Base-by-base conservation (phyloP, 2,797 vertebrate genomes). In the Scyliorhinus canicula region DNA sequence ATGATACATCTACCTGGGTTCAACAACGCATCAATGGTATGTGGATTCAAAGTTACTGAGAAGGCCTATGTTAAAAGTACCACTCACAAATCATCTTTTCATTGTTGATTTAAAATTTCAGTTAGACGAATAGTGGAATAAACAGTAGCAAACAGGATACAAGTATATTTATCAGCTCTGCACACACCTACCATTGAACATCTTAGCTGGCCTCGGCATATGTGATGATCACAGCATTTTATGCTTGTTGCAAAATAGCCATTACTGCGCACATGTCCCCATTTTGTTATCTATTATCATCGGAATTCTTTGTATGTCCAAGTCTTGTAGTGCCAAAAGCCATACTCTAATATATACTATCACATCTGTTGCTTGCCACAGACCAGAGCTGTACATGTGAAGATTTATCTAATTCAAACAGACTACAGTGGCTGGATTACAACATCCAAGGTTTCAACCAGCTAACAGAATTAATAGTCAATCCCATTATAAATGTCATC, bases 401-500 rank as follows among this genome's bases (percentile, higher is more conserved):
- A 74, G 28, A 90, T 74, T 94, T 74, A 52, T 74, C 67, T 94
- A 94, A 52, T 94, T 94, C 67, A 74, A 50, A 50, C 47, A 69
- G 47, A 94, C 44, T 74, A 74, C 31, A 94, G 67, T 8, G 31
- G 93, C 50, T 94, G 67, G 93, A 52, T 94, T 94, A 35, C 67
- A 94, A 94, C 93, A 74, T 52, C 14, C 12, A 47, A 65, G 65
- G 24, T 93, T 93, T 93, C 65, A 93, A 60, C 91, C 67, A 74
- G 93, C 47, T 74, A 94, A 94, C 67, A 94, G 93, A 55, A 52
- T 52, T 94, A 94, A 94, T 35, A 94, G 67, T 74, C 93, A 94
- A 94, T 94, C 93, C 67, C 93, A 74, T 55, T 94, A 74, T 94
- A 94, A 74, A 74, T 55, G 93, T 74, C 67, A 74, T 94, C 93